Percentiles rank a stretch among this genome's conserved stretches.
These are phyloP conservation scores for Aporophyla lueneburgensis DNA, from an alignment of 2,888 invertebrate genomes.

Conservation along the genomic window DNA sequence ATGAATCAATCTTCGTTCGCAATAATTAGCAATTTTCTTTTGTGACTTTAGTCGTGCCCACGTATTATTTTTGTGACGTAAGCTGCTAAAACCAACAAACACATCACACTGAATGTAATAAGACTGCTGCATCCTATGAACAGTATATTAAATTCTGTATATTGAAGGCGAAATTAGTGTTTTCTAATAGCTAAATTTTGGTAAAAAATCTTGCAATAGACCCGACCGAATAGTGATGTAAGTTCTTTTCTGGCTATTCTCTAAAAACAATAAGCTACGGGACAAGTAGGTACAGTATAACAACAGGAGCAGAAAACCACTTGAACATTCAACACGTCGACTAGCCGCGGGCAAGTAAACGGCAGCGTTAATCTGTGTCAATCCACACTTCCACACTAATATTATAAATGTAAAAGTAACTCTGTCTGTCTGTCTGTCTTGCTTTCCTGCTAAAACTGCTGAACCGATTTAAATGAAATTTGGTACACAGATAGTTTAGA, in stretches of 20 bases:
- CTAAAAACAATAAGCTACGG: background rate
- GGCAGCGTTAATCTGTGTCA: background rate
- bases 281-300: background rate
- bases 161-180: background rate
- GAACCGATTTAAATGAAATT: no score
- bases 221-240: background rate
- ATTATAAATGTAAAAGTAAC: no score
- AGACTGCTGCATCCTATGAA: background rate
- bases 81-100: background rate
- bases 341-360: background rate
- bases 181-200: background rate
- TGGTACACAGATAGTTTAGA: no score
- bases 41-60: background rate
- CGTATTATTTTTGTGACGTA: background rate
- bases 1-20: constrained; percentile 51
- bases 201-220: background rate
- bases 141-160: background rate
- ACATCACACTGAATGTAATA: background rate
- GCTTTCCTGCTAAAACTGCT: no score
- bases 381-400: no score
- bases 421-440: no score
- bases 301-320: background rate
- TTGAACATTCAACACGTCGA: background rate
- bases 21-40: constrained; percentile 36
- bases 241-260: background rate